These are phyloP conservation scores for Dallia pectoralis DNA, from an alignment of 2,797 vertebrate species.

Conservation along the genomic window DNA sequence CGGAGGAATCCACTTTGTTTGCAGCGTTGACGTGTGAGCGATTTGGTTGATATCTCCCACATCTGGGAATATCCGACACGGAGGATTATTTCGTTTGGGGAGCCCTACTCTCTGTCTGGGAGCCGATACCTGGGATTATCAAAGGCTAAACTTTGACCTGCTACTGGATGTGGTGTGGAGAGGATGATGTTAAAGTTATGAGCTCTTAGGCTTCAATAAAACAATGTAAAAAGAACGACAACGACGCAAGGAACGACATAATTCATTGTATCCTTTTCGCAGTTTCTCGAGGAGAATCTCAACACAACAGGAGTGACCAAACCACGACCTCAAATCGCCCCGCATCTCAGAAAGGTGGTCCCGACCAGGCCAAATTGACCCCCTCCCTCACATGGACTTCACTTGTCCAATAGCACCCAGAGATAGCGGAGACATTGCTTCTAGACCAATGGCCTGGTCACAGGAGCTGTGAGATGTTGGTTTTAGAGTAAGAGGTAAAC, in stretches of 20 bases:
- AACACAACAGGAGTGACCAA: background rate
- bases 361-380: background rate
- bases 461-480: constrained; percentile 64
- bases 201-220: constrained; percentile 27
- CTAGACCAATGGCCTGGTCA: constrained; percentile 38
- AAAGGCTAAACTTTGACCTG: constrained; percentile 31
- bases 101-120: constrained; percentile 34
- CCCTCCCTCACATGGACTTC: too few relatives aligned
- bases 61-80: constrained; percentile 50
- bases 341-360: background rate
- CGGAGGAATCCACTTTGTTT: constrained; percentile 7
- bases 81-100: constrained; percentile 45
- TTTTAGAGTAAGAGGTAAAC: constrained; percentile 68
- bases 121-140: constrained; percentile 33
- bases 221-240: constrained; percentile 23
- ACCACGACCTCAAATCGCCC: background rate
- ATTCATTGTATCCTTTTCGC: background rate
- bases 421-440: background rate
- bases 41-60: constrained; percentile 28
- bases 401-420: too few relatives aligned
- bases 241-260: too few relatives aligned
- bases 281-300: background rate
- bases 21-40: background rate
- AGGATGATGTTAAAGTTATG: constrained; percentile 32
- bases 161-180: constrained; percentile 35